Evolutionary conservation across 2,888 invertebrate species (phyloP).

Genomic region (Boloria selene): DNA sequence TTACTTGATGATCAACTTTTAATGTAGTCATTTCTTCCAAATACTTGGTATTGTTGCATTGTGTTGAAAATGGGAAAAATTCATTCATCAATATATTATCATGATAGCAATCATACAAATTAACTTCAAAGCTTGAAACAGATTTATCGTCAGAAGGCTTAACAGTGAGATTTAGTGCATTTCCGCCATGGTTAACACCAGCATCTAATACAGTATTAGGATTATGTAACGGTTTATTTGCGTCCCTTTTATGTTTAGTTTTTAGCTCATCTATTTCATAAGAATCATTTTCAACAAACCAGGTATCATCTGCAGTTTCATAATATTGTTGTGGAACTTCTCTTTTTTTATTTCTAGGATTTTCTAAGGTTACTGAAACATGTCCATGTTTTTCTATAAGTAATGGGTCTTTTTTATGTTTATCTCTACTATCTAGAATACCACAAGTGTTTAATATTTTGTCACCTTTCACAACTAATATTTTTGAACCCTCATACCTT

Average conservation of each 20-base stretch:
- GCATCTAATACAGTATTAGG: slow-evolving; percentile 85
- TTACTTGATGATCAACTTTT: slow-evolving; percentile 87
- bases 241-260: slow-evolving; percentile 57
- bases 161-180: slow-evolving; percentile 82
- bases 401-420: slow-evolving; percentile 84
- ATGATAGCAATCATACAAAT: slow-evolving; percentile 88
- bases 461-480: slow-evolving; percentile 91
- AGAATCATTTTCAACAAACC: slow-evolving; percentile 31
- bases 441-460: slow-evolving; percentile 90
- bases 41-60: slow-evolving; percentile 86
- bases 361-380: slow-evolving; percentile 73
- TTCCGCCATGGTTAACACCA: slow-evolving; percentile 90
- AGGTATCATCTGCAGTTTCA: slow-evolving; percentile 20
- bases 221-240: slow-evolving; percentile 62
- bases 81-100: slow-evolving; percentile 88
- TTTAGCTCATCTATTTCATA: slow-evolving; percentile 34
- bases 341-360: slow-evolving; percentile 51
- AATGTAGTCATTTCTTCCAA: slow-evolving; percentile 85
- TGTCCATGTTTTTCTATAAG: slow-evolving; percentile 83
- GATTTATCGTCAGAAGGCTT: slow-evolving; percentile 82
- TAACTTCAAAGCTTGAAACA: slow-evolving; percentile 92
- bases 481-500: slow-evolving; percentile 88
- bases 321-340: slow-evolving; percentile 24
- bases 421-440: slow-evolving; percentile 87
- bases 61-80: slow-evolving; percentile 86